Conservation (phyloP, 2,797 vertebrate genomes). For the Pseudochirops corinnae region DNA sequence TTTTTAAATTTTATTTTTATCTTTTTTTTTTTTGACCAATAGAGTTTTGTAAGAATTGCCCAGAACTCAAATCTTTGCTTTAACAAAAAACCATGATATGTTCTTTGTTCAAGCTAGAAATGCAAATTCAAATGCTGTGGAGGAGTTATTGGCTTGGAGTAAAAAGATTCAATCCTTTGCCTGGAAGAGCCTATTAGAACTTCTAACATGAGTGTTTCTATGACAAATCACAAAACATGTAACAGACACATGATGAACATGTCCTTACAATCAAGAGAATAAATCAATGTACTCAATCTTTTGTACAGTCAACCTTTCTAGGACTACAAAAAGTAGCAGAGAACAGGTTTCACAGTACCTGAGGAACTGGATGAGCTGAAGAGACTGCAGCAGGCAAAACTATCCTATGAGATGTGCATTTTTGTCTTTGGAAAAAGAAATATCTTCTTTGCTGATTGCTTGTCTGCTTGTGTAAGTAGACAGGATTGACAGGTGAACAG, state of each 20-base stretch:
- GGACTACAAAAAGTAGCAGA: conserved; percentile 79
- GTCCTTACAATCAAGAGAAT: conserved; percentile 67
- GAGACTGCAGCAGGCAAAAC: conserved; percentile 87
- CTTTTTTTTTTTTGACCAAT: conserved; percentile 6
- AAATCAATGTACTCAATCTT: conserved; percentile 70
- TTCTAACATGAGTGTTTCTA: conserved; percentile 55
- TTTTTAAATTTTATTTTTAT: too few relatives aligned
- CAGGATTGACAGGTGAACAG: conserved; percentile 77
- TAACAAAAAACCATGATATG: conserved; percentile 6
- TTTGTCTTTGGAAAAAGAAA: conserved; percentile 85
- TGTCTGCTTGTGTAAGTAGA: conserved; percentile 83
- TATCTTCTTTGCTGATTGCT: conserved; percentile 86
- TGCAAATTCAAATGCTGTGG: conserved; percentile 64
- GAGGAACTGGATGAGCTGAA: conserved; percentile 86
- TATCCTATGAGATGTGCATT: conserved; percentile 83
- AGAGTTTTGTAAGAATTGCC: conserved; percentile 59
- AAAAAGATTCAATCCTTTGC: conserved; percentile 63
- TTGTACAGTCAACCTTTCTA: conserved; percentile 73
- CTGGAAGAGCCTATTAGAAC: conserved; percentile 69
- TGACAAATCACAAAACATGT: conserved; percentile 79
- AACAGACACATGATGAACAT: conserved; percentile 75
- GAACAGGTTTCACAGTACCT: conserved; percentile 86
- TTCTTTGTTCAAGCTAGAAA: conserved; percentile 50
- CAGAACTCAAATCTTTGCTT: conserved; percentile 32
- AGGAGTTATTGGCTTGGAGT: conserved; percentile 65